Conservation (phyloP, 53 echinoderm and acorn worm genomes). For the Henricia sp. region DNA sequence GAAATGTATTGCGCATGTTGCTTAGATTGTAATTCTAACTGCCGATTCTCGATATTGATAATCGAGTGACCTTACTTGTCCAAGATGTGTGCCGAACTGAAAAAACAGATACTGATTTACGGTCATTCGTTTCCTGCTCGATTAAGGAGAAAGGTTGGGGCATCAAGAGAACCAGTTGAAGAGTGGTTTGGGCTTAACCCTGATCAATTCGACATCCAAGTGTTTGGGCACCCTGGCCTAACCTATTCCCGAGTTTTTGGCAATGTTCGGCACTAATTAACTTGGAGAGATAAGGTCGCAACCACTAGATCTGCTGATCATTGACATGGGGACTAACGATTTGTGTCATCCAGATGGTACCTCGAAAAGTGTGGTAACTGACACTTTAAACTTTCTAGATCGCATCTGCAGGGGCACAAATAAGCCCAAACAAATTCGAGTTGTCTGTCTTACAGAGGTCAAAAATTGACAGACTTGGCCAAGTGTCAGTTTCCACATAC, state of each 20-base stretch:
- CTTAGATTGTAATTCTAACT: too few relatives aligned
- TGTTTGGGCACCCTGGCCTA: constrained; percentile 28
- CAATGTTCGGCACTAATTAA: neutral
- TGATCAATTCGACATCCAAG: neutral
- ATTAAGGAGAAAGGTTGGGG: neutral
- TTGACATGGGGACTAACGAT: constrained; percentile 28
- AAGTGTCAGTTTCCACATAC: neutral
- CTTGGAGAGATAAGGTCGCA: too few relatives aligned
- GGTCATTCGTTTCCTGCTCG: constrained; percentile 32
- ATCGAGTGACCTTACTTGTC: neutral
- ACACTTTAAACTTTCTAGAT: too few relatives aligned
- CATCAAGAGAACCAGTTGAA: neutral
- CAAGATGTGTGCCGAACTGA: neutral
- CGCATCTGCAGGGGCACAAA: too few relatives aligned
- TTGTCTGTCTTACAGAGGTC: neutral
- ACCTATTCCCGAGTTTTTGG: neutral
- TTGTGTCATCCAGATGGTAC: too few relatives aligned
- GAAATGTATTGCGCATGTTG: too few relatives aligned
- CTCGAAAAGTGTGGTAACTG: too few relatives aligned
- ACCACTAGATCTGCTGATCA: constrained; percentile 3
- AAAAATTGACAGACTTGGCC: neutral
- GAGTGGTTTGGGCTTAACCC: neutral
- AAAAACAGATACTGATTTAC: neutral
- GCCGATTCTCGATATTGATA: neutral
- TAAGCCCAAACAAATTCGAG: neutral